A percentile compares a stretch with the other conserved stretches of the same genome.
These are phyloP conservation scores for Pangasius mekongensis DNA, from an alignment of 2,797 vertebrate genomes.

Conservation along the genomic window DNA sequence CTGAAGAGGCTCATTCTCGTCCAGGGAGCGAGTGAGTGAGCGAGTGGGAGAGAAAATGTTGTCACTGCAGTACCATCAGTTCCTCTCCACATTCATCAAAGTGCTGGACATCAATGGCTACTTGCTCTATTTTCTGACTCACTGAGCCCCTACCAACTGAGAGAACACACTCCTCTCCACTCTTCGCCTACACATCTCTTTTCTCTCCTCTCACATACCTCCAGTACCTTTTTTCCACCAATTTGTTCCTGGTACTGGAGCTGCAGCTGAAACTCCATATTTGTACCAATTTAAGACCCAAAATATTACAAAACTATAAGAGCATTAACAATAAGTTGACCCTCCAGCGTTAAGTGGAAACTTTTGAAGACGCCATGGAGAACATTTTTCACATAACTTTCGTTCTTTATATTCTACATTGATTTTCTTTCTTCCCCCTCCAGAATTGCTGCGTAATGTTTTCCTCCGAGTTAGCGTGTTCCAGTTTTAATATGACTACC, in stretches of 20 bases:
- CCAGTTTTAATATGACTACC: not conserved
- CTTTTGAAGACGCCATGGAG: not conserved
- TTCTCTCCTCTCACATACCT: not conserved
- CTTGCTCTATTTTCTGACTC: constrained; percentile 65
- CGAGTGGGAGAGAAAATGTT: constrained; percentile 50
- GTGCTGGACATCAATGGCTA: constrained; percentile 60
- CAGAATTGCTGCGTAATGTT: not conserved
- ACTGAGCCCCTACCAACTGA: constrained; percentile 58
- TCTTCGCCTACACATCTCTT: constrained; percentile 29
- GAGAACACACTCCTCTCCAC: constrained; percentile 17
- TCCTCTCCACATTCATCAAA: constrained; percentile 65
- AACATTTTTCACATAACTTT: not conserved
- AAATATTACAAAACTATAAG: not conserved
- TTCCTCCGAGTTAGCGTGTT: not conserved
- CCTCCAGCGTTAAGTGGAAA: not conserved
- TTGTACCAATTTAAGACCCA: not conserved
- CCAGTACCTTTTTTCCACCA: not conserved
- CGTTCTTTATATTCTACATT: not conserved
- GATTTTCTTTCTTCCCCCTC: not conserved
- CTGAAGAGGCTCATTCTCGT: constrained; percentile 46
- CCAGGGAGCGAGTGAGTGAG: constrained; percentile 17
- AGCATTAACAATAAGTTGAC: not conserved
- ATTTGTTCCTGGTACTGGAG: not conserved
- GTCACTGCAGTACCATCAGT: constrained; percentile 58
- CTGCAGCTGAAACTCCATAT: too few relatives aligned